These are phyloP conservation scores for Trichonephila inaurata DNA, from an alignment of 1,140 invertebrate genomes.

Conservation along the genomic window DNA sequence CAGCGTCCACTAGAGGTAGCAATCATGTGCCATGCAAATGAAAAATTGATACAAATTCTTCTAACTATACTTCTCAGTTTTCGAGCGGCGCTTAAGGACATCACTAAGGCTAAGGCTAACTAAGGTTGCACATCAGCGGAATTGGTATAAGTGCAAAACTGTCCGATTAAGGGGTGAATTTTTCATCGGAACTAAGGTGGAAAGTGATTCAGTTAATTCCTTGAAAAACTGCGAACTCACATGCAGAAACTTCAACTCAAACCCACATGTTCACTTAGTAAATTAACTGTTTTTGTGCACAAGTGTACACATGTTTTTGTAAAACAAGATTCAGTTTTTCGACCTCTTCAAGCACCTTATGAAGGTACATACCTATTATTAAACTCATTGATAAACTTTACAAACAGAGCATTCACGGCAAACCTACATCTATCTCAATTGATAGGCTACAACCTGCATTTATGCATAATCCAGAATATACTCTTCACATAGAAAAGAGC, in stretches of 20 bases:
- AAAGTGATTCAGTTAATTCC: too few relatives aligned
- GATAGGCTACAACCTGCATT: not conserved
- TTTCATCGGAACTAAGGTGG: not conserved
- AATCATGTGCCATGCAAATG: too few relatives aligned
- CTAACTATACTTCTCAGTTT: not conserved
- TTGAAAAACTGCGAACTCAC: not conserved
- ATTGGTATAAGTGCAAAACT: not conserved
- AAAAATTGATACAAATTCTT: not conserved
- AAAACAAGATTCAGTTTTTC: not conserved
- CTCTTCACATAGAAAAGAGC: too few relatives aligned
- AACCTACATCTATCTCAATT: not conserved
- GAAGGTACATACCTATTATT: not conserved
- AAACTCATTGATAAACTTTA: not conserved
- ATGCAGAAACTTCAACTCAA: not conserved
- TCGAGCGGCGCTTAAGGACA: not conserved
- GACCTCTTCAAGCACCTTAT: not conserved
- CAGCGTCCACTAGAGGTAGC: not conserved
- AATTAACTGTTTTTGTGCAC: not conserved
- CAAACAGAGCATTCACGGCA: not conserved
- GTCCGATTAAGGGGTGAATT: not conserved
- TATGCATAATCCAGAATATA: not conserved
- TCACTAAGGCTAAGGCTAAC: too few relatives aligned
- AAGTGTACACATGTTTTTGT: not conserved
- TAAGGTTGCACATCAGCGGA: not conserved
- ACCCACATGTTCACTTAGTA: not conserved